Conservation (phyloP, 2,888 invertebrate genomes). For the Isoperla grammatica region DNA sequence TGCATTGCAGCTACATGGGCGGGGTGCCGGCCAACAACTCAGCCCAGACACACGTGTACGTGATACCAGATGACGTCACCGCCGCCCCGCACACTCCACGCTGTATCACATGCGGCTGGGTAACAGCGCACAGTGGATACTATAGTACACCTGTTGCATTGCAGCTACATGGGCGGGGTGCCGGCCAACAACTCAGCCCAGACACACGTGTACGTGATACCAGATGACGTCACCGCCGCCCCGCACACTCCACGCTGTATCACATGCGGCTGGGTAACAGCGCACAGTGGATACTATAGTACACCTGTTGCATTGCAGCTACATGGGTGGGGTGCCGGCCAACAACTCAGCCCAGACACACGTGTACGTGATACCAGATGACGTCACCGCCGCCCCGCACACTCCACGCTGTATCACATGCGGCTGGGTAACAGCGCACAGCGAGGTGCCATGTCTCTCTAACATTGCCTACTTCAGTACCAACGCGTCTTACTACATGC, state of each 20-base stretch:
- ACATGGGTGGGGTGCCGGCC: conserved; percentile 61
- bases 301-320: conserved; percentile 52
- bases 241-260: conserved; percentile 49
- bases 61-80: conserved; percentile 50
- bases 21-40: no score
- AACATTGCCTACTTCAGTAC: conserved; percentile 16
- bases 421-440: conserved; percentile 50
- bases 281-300: no score
- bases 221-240: conserved; percentile 47
- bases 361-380: conserved; percentile 49
- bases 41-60: conserved; percentile 74
- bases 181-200: conserved; percentile 58
- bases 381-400: conserved; percentile 41
- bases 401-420: conserved; percentile 62
- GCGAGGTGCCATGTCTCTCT: conserved; percentile 37
- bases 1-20: no score
- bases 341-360: conserved; percentile 64
- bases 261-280: conserved; percentile 58
- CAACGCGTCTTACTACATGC: not conserved
- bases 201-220: conserved; percentile 55
- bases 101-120: conserved; percentile 85
- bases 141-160: no score
- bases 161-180: conserved; percentile 70
- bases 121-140: no score
- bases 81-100: conserved; percentile 40